Evolutionary conservation across 2,113 vertebrate species (phyloP), one percentile per base, ranked within the genome.

Genomic region (Nothoprocta pentlandii): DNA sequence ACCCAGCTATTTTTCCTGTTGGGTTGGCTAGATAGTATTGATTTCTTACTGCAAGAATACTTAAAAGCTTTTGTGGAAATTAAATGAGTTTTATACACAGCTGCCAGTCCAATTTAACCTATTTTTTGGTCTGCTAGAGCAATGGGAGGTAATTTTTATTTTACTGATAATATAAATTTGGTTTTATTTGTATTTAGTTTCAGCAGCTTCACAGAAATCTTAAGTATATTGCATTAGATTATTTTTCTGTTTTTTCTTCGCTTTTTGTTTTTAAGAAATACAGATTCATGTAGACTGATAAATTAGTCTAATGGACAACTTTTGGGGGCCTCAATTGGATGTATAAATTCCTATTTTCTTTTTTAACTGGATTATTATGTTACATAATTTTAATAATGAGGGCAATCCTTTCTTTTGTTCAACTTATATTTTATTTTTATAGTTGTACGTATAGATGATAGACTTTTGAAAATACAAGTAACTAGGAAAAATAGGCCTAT

Each of bases 41-140:
- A 80, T 91, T 73, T 91, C 64, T 83, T 46, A 11, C 61, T 85
- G 85, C 71, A 91, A 54, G 51, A 63, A 75, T 76, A 81, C 53
- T 66, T 94, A 80, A 75, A 90, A 88, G 79, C 71, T 77, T 95
- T 85, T 53, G 19, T 88, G 90, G 75, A 95, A 96, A 90, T 80
- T 74, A 91, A 80, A 87, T 80, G 32, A 75, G 64, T 2, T 61
- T 79, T 93, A 78, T 53, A 80, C 46, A 49, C 41, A 84, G 39
- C 53, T 94, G 58, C 61, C 82, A 76, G 54, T 86, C 90, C 88
- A 4, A 78, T 94, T 87, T 87, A 59, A 63, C 42, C 39, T 90
- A 39, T 64, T 96, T 87, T 75, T 9, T 80, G 59, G 20, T 79
- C 66, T 92, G 3, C 25, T 62, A 42, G 34, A 77, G 26, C 78